A percentile compares a stretch with the other conserved stretches of the same genome.
Conservation (phyloP, 64 coral and sea anemone genomes). For the Trachythela sp. region DNA sequence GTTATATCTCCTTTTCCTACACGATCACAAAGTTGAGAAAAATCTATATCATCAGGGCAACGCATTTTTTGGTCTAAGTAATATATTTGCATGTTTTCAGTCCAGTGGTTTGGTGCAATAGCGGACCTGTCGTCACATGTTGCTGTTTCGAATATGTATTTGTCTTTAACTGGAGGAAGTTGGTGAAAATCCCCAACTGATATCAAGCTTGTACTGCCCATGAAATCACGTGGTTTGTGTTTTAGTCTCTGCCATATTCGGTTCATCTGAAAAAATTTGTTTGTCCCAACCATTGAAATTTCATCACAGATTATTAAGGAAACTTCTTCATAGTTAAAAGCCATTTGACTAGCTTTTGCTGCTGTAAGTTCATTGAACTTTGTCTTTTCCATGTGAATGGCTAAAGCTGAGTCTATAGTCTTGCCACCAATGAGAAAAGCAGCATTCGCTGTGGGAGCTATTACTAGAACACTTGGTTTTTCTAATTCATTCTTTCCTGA, state of each 20-base stretch:
- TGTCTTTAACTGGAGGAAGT: conserved; percentile 17
- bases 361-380: neutral
- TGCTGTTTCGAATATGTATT: conserved; percentile 20
- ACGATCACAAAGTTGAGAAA: conserved; percentile 23
- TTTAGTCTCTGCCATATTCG: neutral
- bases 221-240: neutral
- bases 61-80: neutral
- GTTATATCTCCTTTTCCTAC: conserved; percentile 4
- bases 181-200: neutral
- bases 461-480: conserved; percentile 20
- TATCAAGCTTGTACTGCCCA: conserved; percentile 6
- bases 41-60: conserved; percentile 12
- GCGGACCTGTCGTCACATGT: neutral
- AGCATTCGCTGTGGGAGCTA: conserved; percentile 17
- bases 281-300: conserved; percentile 26
- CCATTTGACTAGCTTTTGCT: conserved; percentile 9
- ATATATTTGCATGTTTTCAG: conserved; percentile 11
- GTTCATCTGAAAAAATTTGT: conserved; percentile 4
- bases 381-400: neutral
- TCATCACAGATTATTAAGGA: conserved; percentile 20
- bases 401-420: conserved; percentile 3
- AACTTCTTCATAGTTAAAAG: conserved; percentile 23
- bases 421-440: conserved; percentile 19
- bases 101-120: neutral
- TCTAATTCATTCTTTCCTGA: conserved; percentile 8